Evolutionary conservation across 1,140 invertebrate genomes (phyloP).

Genomic region (Teleopsis dalmanni): DNA sequence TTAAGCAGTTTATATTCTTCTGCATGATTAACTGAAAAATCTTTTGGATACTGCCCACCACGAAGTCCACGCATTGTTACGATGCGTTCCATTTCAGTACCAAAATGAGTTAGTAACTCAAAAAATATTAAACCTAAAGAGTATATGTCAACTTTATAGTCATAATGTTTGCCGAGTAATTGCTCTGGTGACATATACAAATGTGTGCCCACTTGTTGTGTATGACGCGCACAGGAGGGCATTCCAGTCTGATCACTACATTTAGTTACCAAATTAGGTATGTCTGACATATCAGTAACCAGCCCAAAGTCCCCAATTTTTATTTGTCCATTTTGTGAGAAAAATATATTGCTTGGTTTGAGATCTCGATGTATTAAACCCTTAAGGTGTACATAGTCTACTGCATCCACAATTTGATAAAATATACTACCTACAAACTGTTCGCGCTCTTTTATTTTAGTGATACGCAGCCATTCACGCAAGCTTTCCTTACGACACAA

Average conservation of each 20-base stretch:
- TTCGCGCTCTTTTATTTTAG: constrained; percentile 34
- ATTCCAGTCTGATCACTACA: constrained; percentile 27
- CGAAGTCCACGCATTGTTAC: constrained; percentile 55
- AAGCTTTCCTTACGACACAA: constrained; percentile 82
- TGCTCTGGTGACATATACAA: constrained; percentile 98
- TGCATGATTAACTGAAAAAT: constrained; percentile 58
- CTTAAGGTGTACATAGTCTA: constrained; percentile 88
- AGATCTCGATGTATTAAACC: constrained; percentile 92
- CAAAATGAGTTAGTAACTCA: constrained; percentile 82
- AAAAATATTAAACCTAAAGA: constrained; percentile 90
- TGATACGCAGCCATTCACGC: constrained; percentile 75
- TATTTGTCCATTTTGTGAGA: constrained; percentile 78
- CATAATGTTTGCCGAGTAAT: constrained; percentile 66
- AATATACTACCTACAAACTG: constrained; percentile 69
- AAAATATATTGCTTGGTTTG: constrained; percentile 96
- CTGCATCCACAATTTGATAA: constrained; percentile 86
- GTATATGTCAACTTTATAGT: constrained; percentile 95
- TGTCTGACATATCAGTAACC: constrained; percentile 74
- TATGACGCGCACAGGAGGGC: constrained; percentile 45
- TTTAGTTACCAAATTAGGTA: constrained; percentile 44
- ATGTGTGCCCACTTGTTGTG: constrained; percentile 66
- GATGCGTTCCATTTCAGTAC: constrained; percentile 82
- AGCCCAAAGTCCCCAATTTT: constrained; percentile 97
- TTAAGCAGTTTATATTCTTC: constrained; percentile 61
- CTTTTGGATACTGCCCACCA: constrained; percentile 59